Conservation (phyloP, 1,140 invertebrate species). For the Zaprionus inermis region DNA sequence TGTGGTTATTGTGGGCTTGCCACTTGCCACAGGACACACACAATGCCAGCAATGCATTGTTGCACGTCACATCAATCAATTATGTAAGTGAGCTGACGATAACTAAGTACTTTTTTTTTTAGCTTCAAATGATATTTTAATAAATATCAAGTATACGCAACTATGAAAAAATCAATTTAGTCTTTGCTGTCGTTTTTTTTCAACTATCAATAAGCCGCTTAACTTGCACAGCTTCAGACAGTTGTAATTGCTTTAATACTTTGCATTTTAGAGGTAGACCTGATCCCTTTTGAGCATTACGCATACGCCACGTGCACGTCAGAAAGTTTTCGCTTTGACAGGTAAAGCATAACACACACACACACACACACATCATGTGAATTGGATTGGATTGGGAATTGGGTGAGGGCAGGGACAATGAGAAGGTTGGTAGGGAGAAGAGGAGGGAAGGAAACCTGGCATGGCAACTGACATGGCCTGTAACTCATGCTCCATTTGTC, state of each 20-base stretch:
- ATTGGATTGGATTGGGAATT: constrained; percentile 37
- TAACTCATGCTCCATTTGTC: constrained; percentile 76
- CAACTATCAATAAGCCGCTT: constrained; percentile 27
- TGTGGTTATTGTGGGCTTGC: constrained; percentile 54
- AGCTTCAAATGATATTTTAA: neutral
- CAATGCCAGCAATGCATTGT: constrained; percentile 57
- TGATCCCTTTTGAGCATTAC: constrained; percentile 30
- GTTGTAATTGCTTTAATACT: constrained; percentile 40
- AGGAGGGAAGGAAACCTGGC: constrained; percentile 21
- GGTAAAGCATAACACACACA: constrained; percentile 32
- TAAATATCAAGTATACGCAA: neutral
- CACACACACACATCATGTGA: constrained; percentile 17
- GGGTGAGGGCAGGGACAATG: neutral
- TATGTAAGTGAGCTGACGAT: constrained; percentile 55
- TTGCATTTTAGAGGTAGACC: constrained; percentile 10
- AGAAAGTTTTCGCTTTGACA: constrained; percentile 43
- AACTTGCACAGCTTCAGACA: constrained; percentile 4
- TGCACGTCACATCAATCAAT: constrained; percentile 77
- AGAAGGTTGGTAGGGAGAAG: neutral
- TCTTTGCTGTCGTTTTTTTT: too few species aligned
- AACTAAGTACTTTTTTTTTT: constrained; percentile 28
- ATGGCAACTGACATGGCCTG: constrained; percentile 58
- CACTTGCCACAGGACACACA: constrained; percentile 25
- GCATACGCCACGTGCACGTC: constrained; percentile 43
- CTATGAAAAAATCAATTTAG: neutral